These are phyloP conservation scores for Grammomys dolichurus DNA, from an alignment of 2,113 vertebrate genomes.

Conservation along the genomic window DNA sequence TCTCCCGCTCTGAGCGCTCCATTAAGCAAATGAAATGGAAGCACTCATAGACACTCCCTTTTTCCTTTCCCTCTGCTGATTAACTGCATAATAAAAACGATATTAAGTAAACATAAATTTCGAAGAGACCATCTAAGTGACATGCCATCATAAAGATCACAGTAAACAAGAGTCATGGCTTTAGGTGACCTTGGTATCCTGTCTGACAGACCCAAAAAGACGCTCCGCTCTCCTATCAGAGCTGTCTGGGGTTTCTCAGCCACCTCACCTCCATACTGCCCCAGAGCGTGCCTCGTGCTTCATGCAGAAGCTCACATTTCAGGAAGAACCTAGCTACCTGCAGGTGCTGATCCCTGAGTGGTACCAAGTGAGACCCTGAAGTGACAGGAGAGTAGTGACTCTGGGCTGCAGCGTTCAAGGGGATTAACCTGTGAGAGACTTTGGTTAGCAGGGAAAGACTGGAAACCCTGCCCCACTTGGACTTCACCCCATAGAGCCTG, in stretches of 20 bases:
- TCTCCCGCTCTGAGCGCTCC: slow-evolving; percentile 74
- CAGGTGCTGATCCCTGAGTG: background rate
- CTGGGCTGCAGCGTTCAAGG: background rate
- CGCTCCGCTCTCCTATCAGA: background rate
- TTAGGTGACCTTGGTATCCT: background rate
- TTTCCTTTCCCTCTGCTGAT: slow-evolving; percentile 81
- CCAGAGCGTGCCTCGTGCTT: background rate
- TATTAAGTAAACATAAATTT: slow-evolving; percentile 85
- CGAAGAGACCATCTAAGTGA: slow-evolving; percentile 74
- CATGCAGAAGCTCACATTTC: background rate
- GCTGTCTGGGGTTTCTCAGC: background rate
- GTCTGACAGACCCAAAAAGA: background rate
- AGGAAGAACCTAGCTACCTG: background rate
- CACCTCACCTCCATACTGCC: background rate
- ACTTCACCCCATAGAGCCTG: background rate
- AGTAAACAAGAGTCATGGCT: slow-evolving; percentile 78
- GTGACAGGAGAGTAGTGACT: background rate
- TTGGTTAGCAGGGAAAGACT: too few species aligned
- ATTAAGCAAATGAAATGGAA: slow-evolving; percentile 87
- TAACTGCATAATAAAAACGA: slow-evolving; percentile 84
- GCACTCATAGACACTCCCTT: slow-evolving; percentile 77
- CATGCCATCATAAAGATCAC: slow-evolving; percentile 71
- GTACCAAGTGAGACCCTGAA: background rate
- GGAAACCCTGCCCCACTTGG: background rate
- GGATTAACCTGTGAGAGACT: background rate